Percentiles rank a stretch among this genome's conserved stretches.
Conservation (phyloP, 2,113 vertebrate genomes). For the Amblyopsis rosae region DNA sequence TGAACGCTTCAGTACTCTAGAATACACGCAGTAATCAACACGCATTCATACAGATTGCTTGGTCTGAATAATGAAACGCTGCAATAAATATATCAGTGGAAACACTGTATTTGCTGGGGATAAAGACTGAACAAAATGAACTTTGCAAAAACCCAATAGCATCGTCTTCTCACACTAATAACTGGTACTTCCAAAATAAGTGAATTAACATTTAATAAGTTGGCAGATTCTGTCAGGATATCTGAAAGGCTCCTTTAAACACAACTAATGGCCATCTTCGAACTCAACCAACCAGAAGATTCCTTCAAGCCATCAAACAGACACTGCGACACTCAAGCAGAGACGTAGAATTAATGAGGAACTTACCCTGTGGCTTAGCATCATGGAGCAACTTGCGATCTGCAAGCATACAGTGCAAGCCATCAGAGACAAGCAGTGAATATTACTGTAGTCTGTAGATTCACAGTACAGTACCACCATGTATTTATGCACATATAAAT, state of each 20-base stretch:
- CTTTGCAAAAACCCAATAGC: neutral
- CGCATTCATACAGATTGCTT: neutral
- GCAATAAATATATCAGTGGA: neutral
- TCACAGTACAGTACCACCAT: conserved; percentile 10
- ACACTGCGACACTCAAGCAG: neutral
- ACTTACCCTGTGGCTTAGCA: conserved; percentile 93
- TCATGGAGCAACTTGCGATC: conserved; percentile 94
- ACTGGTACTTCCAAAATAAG: too few species aligned
- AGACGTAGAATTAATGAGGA: conserved; percentile 43
- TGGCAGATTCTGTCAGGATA: neutral
- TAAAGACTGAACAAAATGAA: neutral
- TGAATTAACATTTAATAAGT: too few species aligned
- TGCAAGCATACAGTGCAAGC: conserved; percentile 77
- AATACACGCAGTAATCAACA: conserved; percentile 13
- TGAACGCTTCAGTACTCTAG: conserved; percentile 19
- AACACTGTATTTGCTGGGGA: neutral
- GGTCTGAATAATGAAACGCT: conserved; percentile 12
- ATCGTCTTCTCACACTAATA: neutral
- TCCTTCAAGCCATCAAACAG: neutral
- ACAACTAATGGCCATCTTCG: neutral
- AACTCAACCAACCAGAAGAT: neutral
- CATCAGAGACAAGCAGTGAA: conserved; percentile 18
- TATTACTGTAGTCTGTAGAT: neutral
- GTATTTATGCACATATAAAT: neutral
- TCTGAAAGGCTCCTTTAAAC: neutral